These are phyloP conservation scores for Salvelinus fontinalis DNA, from an alignment of 2,113 vertebrate species.

Conservation along the genomic window DNA sequence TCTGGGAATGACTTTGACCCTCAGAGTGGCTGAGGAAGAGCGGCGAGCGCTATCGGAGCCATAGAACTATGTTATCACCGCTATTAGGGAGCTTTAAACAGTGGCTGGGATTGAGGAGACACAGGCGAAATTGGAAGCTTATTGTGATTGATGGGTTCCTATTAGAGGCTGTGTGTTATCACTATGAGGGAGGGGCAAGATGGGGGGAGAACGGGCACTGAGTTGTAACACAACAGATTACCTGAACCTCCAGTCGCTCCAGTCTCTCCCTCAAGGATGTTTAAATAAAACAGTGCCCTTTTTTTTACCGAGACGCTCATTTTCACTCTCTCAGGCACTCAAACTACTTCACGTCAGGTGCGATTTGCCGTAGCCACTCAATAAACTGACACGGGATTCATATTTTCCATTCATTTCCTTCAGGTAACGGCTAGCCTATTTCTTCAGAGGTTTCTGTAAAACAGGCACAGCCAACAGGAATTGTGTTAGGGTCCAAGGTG, in stretches of 20 bases:
- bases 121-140: conserved; percentile 84
- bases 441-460: conserved; percentile 57
- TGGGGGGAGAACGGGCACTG: conserved; percentile 88
- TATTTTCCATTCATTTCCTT: conserved; percentile 75
- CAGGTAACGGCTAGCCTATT: conserved; percentile 56
- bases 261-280: conserved; percentile 79
- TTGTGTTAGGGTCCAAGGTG: conserved; percentile 34
- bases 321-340: conserved; percentile 79
- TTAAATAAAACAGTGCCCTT: conserved; percentile 86
- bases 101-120: conserved; percentile 82
- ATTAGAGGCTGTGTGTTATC: conserved; percentile 85
- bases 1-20: conserved; percentile 77
- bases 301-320: conserved; percentile 83
- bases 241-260: conserved; percentile 80
- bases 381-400: conserved; percentile 88
- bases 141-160: conserved; percentile 94
- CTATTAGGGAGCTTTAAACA: conserved; percentile 86
- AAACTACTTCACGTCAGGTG: conserved; percentile 86
- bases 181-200: conserved; percentile 70
- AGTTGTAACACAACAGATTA: conserved; percentile 96
- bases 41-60: conserved; percentile 74
- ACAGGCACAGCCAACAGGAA: conserved; percentile 29
- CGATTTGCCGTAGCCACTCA: conserved; percentile 85
- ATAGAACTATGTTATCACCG: conserved; percentile 88
- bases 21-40: conserved; percentile 70